Percentiles rank a stretch among this genome's conserved stretches.
phyloP scores from a whole-genome alignment of 2,113 vertebrate genomes.

The Neodon shergylaensis region DNA sequence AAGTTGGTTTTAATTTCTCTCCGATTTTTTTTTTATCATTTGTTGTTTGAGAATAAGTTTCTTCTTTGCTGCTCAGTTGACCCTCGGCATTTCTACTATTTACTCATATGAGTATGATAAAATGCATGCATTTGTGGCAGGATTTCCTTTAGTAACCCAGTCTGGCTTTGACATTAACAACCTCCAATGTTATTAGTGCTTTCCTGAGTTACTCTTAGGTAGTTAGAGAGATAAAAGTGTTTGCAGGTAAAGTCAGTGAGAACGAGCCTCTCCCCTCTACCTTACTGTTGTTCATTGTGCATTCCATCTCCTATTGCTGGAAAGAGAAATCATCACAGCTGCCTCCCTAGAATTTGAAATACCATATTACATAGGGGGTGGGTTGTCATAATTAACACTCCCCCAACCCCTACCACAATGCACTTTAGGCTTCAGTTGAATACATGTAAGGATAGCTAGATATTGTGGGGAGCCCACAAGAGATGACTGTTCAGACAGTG shows the following conservation, averaged over 20 bases:
- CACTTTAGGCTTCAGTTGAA: background rate
- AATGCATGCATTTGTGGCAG: background rate
- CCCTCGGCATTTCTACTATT: background rate
- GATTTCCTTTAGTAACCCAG: background rate
- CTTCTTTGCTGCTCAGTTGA: background rate
- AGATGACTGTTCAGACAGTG: background rate
- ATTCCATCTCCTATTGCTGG: background rate
- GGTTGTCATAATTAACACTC: background rate
- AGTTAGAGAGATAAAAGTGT: background rate
- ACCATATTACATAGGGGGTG: background rate
- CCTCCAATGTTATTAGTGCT: background rate
- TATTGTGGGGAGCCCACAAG: background rate
- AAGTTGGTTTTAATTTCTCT: background rate
- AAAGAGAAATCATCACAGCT: background rate
- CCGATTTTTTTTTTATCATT: background rate
- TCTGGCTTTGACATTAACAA: background rate
- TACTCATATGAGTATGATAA: background rate
- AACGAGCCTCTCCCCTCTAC: background rate
- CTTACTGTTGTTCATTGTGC: background rate
- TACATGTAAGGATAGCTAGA: background rate
- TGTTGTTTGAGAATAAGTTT: background rate
- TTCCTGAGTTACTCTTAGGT: background rate
- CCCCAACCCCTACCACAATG: background rate
- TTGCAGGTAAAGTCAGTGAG: background rate
- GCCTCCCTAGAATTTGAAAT: background rate